Percentiles rank a stretch among this genome's conserved stretches.
phyloP scores from a whole-genome alignment of 2,888 invertebrate genomes.

The Hanleya hanleyi region DNA sequence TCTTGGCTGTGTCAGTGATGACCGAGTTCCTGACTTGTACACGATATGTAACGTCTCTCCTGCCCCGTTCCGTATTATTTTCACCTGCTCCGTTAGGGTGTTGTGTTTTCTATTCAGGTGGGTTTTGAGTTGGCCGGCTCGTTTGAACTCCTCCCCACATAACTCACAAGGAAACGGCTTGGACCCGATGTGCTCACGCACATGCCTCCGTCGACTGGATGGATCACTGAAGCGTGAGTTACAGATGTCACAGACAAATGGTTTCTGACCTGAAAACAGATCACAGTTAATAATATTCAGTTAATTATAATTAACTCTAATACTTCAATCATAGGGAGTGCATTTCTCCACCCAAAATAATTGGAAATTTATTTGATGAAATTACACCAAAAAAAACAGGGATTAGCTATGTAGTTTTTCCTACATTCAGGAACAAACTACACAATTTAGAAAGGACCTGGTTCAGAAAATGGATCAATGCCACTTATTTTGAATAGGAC shows the following conservation, averaged over 20 bases:
- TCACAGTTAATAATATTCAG: too few species aligned
- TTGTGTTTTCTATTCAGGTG: slow-evolving; percentile 50
- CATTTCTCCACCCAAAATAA: too few species aligned
- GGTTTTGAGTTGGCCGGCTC: slow-evolving; percentile 59
- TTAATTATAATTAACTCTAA: too few species aligned
- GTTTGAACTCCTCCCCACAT: slow-evolving; percentile 65
- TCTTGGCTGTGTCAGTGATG: too few species aligned
- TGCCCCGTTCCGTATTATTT: not conserved
- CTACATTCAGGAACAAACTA: too few species aligned
- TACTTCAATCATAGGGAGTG: too few species aligned
- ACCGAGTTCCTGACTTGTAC: not conserved
- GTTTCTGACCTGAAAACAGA: slow-evolving; percentile 66
- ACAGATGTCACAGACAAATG: slow-evolving; percentile 65
- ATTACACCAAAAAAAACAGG: too few species aligned
- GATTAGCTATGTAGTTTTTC: too few species aligned
- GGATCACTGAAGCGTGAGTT: slow-evolving; percentile 65
- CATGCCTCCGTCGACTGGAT: slow-evolving; percentile 66
- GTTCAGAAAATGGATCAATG: too few species aligned
- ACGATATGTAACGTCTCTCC: not conserved
- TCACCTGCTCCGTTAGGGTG: slow-evolving; percentile 36
- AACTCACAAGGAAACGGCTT: slow-evolving; percentile 63
- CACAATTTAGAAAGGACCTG: too few species aligned
- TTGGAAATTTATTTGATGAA: too few species aligned
- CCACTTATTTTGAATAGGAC: too few species aligned
- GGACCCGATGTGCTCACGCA: slow-evolving; percentile 61